Base-by-base conservation (phyloP, 2,797 vertebrate species). In the Lagocephalus sceleratus region DNA sequence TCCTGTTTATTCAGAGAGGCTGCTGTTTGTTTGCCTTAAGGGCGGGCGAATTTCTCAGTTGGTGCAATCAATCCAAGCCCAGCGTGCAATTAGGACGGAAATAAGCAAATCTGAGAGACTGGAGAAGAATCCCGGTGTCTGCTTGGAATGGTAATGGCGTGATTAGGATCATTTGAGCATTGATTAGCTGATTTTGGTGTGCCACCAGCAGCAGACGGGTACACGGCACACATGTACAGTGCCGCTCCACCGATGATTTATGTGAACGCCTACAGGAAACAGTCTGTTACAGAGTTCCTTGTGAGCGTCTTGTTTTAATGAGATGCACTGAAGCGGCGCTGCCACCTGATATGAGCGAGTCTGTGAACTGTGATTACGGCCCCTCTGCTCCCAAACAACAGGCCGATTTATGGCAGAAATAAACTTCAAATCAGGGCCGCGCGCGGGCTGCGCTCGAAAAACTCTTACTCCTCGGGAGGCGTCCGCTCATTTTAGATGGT, bases 21-120 rank as follows among this genome's bases (percentile, higher is more conserved):
- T 82, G 65, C 51, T 60, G 57, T 68, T 60, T 66, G 68, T 80
- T 81, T 75, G 73, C 56, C 57, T 81, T 5, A 32, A 61, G 74
- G 63, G 40, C 3, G 21, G 64, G 52, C 39, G 68, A 54, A 62
- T 78, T 35, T 78, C 68, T 74, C 51, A 52, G 59, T 65, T 49
- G 66, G 57, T 71, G 73, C 65, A 65, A 72, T 68, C 66, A 66
- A 62, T 65, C 69, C 40, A 60, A 68, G 70, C 63, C 56, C 57
- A 20, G 61, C 12, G 61, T 78, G 69, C 71, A 72, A 81, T 82
- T 81, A 85, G 76, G 50, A 38, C 0, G 3, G 20, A 52, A 46
- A 67, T 60, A 75, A 82, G 85, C 72, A 82, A 62, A 76, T 67
- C 45, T 71, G 74, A 41, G 57, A 29, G 52, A 21, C 43, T 19